phyloP scores from a whole-genome alignment of 2,888 invertebrate species.

The Seira sanloemensis region DNA sequence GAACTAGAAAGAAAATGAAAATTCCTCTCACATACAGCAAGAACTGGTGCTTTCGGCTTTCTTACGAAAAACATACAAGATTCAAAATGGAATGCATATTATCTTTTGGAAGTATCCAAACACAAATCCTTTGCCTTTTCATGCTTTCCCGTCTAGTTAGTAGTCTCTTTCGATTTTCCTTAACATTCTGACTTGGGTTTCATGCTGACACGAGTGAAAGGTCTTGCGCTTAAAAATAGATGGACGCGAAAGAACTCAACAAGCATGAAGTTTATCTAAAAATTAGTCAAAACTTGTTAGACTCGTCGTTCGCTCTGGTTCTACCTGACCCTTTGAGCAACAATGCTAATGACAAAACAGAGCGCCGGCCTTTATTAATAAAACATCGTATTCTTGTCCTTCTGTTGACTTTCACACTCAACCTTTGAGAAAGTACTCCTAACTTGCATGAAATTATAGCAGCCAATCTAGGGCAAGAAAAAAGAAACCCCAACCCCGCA shows the following conservation, averaged over 20 bases:
- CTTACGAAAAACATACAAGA: conserved; percentile 34
- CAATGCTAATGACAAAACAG: conserved; percentile 61
- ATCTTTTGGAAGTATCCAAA: conserved; percentile 11
- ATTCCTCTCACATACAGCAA: conserved; percentile 52
- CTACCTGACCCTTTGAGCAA: conserved; percentile 43
- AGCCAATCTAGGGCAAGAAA: too few relatives aligned
- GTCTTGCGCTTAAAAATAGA: background rate
- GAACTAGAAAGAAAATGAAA: conserved; percentile 47
- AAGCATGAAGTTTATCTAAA: background rate
- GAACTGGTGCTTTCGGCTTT: conserved; percentile 21
- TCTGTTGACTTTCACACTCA: background rate
- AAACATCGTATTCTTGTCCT: conserved; percentile 32
- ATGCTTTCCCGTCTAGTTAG: conserved; percentile 31
- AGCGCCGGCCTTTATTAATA: conserved; percentile 61
- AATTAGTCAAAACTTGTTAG: conserved; percentile 10
- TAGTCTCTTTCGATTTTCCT: background rate
- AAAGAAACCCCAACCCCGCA: too few relatives aligned
- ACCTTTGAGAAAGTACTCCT: too few relatives aligned
- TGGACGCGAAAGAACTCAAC: conserved; percentile 19
- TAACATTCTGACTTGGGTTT: background rate
- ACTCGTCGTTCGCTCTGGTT: conserved; percentile 44
- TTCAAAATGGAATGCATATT: conserved; percentile 5
- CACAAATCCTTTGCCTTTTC: conserved; percentile 48
- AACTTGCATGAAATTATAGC: background rate
- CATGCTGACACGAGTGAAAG: background rate